Base-by-base conservation (phyloP, 1,140 invertebrate genomes). In the Listronotus oregonensis region DNA sequence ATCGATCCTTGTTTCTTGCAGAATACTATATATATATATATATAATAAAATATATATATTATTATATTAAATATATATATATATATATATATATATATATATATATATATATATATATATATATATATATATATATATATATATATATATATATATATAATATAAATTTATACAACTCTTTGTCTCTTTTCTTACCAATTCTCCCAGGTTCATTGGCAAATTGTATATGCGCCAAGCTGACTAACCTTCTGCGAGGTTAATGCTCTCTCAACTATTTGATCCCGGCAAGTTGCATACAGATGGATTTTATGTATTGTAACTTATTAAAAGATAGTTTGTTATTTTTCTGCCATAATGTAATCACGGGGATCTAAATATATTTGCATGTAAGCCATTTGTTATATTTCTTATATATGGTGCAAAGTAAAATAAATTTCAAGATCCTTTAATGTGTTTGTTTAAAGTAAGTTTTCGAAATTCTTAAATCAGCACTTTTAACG, bases 171-270 rank as follows among this genome's bases (percentile, higher is more conserved):
- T 27, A 52, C 9, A 51, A 51, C 21, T 52, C 49, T 21, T 34
- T 21, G 17, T 27, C 47, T 21, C 32, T 58, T 65, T 54, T 56
- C 32, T 21, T 64, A 40, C 44, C 57, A 58, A 58, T 58, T 43
- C 54, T 58, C 21, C 17, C 54, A 65, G 57, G 63, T 65, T 65
- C 63, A 65, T 65, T 65, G 63, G 52, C 52, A 64, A 64, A 64
- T 56, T 64, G 46, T 64, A n/a, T 56, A 56, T 32, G 54, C 62
- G 39, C 32, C 62, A 49, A 57, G 31, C 63, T 37, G 55, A 54
- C 50, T 65, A 65, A 65, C 63, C 54, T 65, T 58, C 55, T 42
- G 12, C 52, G 51, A 57, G 62, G 62, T 64, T 64, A 57, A 64
- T 21, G 62, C 51, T 56, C 62, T 42, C 55, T 64, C 34, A 64